These are phyloP conservation scores for Epistrophella euchroma DNA, from an alignment of 2,888 invertebrate genomes.

Conservation along the genomic window DNA sequence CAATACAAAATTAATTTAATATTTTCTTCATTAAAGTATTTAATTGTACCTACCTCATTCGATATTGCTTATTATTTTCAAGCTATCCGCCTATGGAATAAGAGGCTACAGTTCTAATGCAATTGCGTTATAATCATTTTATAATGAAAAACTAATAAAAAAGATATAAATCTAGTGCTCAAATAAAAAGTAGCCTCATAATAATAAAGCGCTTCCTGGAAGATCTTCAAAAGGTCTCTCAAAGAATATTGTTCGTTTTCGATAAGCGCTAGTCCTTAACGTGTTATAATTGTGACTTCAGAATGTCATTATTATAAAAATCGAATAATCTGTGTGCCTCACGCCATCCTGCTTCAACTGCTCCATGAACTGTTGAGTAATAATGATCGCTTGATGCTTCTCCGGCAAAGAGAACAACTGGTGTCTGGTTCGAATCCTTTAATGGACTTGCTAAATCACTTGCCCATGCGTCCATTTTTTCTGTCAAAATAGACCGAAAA, in stretches of 20 bases:
- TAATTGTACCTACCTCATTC: not conserved
- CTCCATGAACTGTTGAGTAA: slow-evolving; percentile 90
- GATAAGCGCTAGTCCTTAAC: slow-evolving; percentile 77
- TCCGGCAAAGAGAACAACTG: slow-evolving; percentile 88
- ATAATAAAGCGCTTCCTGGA: slow-evolving; percentile 2
- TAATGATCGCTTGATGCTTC: slow-evolving; percentile 88
- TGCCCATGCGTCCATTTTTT: slow-evolving; percentile 85
- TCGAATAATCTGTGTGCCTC: slow-evolving; percentile 87
- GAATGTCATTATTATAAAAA: slow-evolving; percentile 78
- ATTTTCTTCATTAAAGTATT: not conserved
- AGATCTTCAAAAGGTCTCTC: not conserved
- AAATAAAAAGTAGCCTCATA: slow-evolving; percentile 40
- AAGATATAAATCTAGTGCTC: not conserved
- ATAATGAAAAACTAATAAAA: not conserved
- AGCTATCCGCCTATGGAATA: not conserved
- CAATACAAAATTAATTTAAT: not conserved
- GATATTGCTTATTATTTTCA: not conserved
- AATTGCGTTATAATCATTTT: not conserved
- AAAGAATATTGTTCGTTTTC: not conserved
- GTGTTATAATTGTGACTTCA: slow-evolving; percentile 80
- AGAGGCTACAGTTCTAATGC: slow-evolving; percentile 3
- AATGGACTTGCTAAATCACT: slow-evolving; percentile 84
- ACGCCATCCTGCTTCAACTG: slow-evolving; percentile 89
- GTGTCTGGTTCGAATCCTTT: slow-evolving; percentile 80
- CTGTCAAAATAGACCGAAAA: slow-evolving; percentile 86